Percentiles rank a stretch among this genome's conserved stretches.
Evolutionary conservation across 1,140 invertebrate genomes (phyloP).

Genomic region (Caenorhabditis inopinata): DNA sequence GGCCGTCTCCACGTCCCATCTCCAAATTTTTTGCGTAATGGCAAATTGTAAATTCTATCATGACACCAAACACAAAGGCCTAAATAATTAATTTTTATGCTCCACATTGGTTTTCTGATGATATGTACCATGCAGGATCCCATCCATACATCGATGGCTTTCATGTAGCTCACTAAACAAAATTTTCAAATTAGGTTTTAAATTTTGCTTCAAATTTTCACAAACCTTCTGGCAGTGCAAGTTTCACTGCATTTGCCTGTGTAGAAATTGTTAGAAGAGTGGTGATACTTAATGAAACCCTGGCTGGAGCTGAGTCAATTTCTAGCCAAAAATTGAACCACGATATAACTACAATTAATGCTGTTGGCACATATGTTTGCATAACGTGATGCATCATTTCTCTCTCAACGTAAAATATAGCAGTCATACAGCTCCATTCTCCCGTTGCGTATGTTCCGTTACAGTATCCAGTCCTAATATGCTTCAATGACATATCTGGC

Average conservation of each 20-base stretch:
- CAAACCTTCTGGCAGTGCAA: constrained; percentile 50
- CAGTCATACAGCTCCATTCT: constrained; percentile 62
- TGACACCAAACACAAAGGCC: constrained; percentile 56
- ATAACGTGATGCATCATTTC: constrained; percentile 66
- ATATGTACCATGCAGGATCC: constrained; percentile 51
- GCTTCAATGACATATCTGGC: constrained; percentile 61
- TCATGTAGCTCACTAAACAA: constrained; percentile 62
- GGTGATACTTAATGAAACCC: constrained; percentile 66
- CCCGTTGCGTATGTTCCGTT: constrained; percentile 65
- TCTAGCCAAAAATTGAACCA: constrained; percentile 68
- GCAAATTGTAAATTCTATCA: constrained; percentile 65
- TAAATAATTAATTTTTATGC: neutral
- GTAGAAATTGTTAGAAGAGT: constrained; percentile 62
- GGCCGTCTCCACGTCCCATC: constrained; percentile 36
- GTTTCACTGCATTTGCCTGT: constrained; percentile 64
- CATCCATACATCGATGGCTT: constrained; percentile 63
- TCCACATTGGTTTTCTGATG: neutral
- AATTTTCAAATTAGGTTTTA: too few relatives aligned
- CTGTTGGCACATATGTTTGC: constrained; percentile 65
- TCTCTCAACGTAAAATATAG: constrained; percentile 57
- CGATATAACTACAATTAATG: constrained; percentile 63
- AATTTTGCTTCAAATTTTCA: neutral
- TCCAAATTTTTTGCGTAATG: constrained; percentile 65
- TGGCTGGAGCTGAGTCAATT: constrained; percentile 66
- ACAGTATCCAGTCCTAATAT: constrained; percentile 60